phyloP scores from a whole-genome alignment of 92 coral and sea anemone genomes.

The Paramuricea clavata region DNA sequence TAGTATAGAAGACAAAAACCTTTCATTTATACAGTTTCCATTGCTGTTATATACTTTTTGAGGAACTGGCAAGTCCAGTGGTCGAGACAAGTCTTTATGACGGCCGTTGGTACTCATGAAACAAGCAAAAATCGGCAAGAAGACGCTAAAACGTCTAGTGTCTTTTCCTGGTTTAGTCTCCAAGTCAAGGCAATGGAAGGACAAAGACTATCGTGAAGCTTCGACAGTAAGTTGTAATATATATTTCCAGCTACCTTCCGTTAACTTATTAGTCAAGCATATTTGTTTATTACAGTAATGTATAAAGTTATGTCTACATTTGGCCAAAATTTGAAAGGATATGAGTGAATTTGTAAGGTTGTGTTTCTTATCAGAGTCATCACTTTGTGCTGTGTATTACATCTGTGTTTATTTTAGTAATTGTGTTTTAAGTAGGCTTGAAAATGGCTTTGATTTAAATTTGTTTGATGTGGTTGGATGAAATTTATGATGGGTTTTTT shows the following conservation, averaged over 20 bases:
- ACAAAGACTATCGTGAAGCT: constrained; percentile 73
- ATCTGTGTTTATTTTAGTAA: not conserved
- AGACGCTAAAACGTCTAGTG: constrained; percentile 87
- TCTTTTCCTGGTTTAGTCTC: constrained; percentile 81
- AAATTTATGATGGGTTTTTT: not conserved
- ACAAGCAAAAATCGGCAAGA: constrained; percentile 97
- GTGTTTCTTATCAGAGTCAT: not conserved
- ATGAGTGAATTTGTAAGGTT: not conserved
- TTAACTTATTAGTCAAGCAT: not conserved
- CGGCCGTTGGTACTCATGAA: constrained; percentile 67
- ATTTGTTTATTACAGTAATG: not conserved
- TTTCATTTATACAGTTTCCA: not conserved
- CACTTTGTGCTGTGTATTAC: not conserved
- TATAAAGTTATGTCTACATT: not conserved
- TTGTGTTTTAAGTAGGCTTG: not conserved
- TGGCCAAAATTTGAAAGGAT: not conserved
- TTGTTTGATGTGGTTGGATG: not conserved
- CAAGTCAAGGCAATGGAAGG: constrained; percentile 93
- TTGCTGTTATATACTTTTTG: not conserved
- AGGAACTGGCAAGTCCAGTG: constrained; percentile 4
- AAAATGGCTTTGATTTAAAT: not conserved
- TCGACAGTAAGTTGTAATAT: constrained; percentile 75
- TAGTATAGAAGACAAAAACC: not conserved
- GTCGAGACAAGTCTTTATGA: constrained; percentile 7
- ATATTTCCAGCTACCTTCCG: not conserved